Evolutionary conservation across 2,888 invertebrate genomes (phyloP).

Genomic region (Tipula lateralis): DNA sequence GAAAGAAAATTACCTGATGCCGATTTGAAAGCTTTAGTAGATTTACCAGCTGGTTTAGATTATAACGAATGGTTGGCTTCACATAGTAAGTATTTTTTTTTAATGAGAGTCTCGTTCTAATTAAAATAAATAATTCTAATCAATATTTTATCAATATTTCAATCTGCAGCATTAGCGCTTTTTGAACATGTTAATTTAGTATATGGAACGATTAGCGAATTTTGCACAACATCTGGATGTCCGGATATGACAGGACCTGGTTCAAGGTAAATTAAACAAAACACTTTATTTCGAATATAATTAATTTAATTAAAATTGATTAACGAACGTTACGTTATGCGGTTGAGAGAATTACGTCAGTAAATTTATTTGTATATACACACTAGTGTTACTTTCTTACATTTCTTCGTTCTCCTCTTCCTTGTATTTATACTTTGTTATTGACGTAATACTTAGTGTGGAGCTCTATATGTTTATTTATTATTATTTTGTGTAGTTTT

Average conservation of each 20-base stretch:
- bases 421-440: neutral
- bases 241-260: constrained; percentile 96
- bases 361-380: neutral
- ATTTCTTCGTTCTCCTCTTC: neutral
- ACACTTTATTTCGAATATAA: constrained; percentile 31
- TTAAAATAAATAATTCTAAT: neutral
- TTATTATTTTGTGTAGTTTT: neutral
- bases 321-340: neutral
- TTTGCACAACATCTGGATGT: constrained; percentile 93
- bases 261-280: constrained; percentile 62
- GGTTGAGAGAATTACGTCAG: neutral
- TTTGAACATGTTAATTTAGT: constrained; percentile 99
- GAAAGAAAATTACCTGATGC: constrained; percentile 91
- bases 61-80: constrained; percentile 99
- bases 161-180: constrained; percentile 78
- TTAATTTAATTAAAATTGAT: constrained; percentile 29
- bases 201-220: constrained; percentile 97
- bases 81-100: constrained; percentile 70
- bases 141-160: neutral
- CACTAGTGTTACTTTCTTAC: constrained; percentile 26
- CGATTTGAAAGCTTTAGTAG: constrained; percentile 89
- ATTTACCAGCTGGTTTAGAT: constrained; percentile 91
- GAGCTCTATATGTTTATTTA: neutral
- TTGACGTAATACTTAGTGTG: neutral
- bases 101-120: neutral